Evolutionary conservation across 2,888 invertebrate genomes (phyloP), one percentile per base, ranked within the genome.

Genomic region (Calephelis perditalis): DNA sequence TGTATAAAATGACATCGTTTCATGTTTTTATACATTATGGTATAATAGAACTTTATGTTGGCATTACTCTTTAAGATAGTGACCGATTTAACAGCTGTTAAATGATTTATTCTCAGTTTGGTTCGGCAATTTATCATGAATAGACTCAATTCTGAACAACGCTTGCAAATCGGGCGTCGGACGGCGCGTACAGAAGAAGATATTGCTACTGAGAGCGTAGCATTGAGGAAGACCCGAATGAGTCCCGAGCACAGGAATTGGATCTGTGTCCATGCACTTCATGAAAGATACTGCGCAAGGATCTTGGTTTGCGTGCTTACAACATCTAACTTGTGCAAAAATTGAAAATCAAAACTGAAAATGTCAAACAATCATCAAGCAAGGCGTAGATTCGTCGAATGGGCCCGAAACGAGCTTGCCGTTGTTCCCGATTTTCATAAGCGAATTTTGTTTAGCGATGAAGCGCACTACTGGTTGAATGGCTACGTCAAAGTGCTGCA

Each of bases 401-500:
- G n/a, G n/a, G n/a, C 15, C 15, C 15, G 1, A 15, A 15, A 15
- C 15, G 15, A 15, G 15, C 1, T 15, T 15, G 1, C 1, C 15
- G 15, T 15, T 15, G 15, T 15, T 15, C 15, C 15, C 15, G 15
- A 15, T 15, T 15, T 15, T 15, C 15, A 15, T 15, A 15, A 15
- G 15, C 15, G 1, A 15, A 15, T 15, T 15, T 15, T 15, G 15
- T 15, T 15, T 15, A 15, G 15, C 15, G 15, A 15, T 15, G 15
- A 15, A 62, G 68, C 70, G 44, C 68, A 72, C 59, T 77, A 75
- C 62, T 67, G 69, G 44, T 68, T 76, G 45, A 66, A 71, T 66
- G 74, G 73, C 67, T 78, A 67, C 70, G 78, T 74, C 73, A 81
- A 67, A 64, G 52, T 64, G 56, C 49, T 59, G 62, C 9, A 65